Percentiles rank a stretch among this genome's conserved stretches.
phyloP scores from a whole-genome alignment of 2,113 vertebrate species.

The Macrotis lagotis region DNA sequence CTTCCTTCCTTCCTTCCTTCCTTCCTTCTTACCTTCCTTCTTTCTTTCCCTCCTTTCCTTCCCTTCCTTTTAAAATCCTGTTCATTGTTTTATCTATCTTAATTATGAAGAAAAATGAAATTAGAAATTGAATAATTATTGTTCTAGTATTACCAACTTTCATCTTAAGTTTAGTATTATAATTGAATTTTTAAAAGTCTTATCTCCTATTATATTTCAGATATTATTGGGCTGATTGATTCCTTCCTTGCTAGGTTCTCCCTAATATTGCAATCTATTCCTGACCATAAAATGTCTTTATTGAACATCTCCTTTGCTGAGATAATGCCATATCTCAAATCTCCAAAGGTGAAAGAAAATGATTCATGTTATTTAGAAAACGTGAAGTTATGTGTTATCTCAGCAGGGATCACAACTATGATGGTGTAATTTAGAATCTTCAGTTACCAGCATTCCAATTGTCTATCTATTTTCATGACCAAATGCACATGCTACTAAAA shows the following conservation, averaged over 20 bases:
- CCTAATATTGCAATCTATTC: not conserved
- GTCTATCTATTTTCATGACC: not conserved
- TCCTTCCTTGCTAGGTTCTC: not conserved
- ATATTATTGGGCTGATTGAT: not conserved
- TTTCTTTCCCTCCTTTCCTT: too few species aligned
- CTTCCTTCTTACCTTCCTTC: too few species aligned
- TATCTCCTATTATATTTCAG: not conserved
- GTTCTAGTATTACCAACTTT: not conserved
- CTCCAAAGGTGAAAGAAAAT: not conserved
- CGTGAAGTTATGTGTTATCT: not conserved
- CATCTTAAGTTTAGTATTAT: not conserved
- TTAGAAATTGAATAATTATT: not conserved
- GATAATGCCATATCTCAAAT: not conserved
- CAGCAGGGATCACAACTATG: not conserved
- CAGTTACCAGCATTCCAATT: not conserved
- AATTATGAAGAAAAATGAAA: not conserved
- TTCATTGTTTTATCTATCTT: not conserved
- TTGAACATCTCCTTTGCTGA: not conserved
- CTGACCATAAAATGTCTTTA: not conserved
- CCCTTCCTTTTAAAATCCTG: not conserved
- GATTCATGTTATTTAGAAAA: not conserved
- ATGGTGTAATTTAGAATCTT: not conserved
- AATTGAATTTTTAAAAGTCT: not conserved
- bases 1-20: too few species aligned
- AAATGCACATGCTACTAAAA: not conserved